These are phyloP conservation scores for Cantharis rustica DNA, from an alignment of 2,888 invertebrate species.

Conservation along the genomic window DNA sequence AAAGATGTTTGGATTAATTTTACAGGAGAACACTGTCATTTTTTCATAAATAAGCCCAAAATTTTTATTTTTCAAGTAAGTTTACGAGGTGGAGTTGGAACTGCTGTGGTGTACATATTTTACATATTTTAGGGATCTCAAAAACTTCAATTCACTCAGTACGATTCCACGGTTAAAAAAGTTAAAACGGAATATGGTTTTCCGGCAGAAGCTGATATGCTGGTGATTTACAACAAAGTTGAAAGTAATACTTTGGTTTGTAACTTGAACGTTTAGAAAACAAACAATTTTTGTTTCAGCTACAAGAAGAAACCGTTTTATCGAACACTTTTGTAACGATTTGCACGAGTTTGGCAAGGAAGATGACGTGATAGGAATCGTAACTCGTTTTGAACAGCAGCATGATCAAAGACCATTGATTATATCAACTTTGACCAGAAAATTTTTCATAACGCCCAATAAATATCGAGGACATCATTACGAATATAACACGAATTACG, in stretches of 20 bases:
- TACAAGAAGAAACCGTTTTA: slow-evolving; percentile 25
- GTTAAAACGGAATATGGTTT: slow-evolving; percentile 27
- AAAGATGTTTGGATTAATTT: slow-evolving; percentile 44
- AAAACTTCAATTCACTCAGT: background rate
- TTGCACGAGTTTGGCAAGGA: slow-evolving; percentile 39
- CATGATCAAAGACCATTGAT: slow-evolving; percentile 38
- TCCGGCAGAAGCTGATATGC: slow-evolving; percentile 39
- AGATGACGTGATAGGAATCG: slow-evolving; percentile 44
- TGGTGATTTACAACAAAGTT: slow-evolving; percentile 36
- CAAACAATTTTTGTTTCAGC: background rate
- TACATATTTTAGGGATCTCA: background rate
- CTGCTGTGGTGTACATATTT: background rate
- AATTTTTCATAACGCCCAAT: slow-evolving; percentile 44
- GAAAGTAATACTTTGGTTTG: background rate
- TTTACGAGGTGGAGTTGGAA: background rate
- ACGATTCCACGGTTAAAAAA: background rate
- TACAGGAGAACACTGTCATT: slow-evolving; percentile 39
- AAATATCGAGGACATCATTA: slow-evolving; percentile 40
- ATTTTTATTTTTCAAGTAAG: slow-evolving; percentile 49
- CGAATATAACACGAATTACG: slow-evolving; percentile 7
- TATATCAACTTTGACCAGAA: slow-evolving; percentile 49
- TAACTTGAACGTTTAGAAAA: background rate
- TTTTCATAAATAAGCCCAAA: slow-evolving; percentile 48
- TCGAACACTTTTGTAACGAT: slow-evolving; percentile 39
- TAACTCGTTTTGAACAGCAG: slow-evolving; percentile 29